phyloP scores from a whole-genome alignment of 2,888 invertebrate genomes.

The Drosophila mimetica region DNA sequence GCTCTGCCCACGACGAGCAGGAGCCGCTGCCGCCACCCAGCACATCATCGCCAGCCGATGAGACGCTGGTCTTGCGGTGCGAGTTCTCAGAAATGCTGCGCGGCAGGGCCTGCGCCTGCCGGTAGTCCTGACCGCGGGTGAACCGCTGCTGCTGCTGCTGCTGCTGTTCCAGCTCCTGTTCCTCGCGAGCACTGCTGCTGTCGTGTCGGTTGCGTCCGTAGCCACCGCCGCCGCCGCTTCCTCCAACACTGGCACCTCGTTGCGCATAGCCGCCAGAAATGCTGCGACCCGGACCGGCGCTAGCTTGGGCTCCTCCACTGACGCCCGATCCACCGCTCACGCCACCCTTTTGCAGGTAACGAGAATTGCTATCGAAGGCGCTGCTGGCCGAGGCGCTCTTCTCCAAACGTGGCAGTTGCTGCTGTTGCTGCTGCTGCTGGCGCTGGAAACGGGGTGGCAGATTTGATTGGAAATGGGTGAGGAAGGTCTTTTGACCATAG shows the following conservation, averaged over 20 bases:
- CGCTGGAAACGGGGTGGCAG: constrained; percentile 94
- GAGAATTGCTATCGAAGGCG: constrained; percentile 69
- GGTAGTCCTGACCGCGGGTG: constrained; percentile 57
- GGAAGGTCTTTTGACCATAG: constrained; percentile 85
- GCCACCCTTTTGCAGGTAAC: constrained; percentile 74
- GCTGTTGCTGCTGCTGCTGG: constrained; percentile 86
- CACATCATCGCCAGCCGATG: constrained; percentile 80
- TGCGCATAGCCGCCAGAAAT: constrained; percentile 56
- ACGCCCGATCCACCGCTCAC: constrained; percentile 14
- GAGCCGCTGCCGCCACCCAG: constrained; percentile 38
- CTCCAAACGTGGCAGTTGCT: constrained; percentile 66
- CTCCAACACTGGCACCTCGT: constrained; percentile 38
- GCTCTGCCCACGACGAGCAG: constrained; percentile 85
- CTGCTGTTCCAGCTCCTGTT: constrained; percentile 56
- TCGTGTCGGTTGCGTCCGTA: constrained; percentile 67
- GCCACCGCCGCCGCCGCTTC: constrained; percentile 28
- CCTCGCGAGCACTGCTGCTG: constrained; percentile 55
- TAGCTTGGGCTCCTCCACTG: constrained; percentile 7
- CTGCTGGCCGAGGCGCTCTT: constrained; percentile 77
- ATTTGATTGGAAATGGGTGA: constrained; percentile 91
- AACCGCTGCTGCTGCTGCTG: constrained; percentile 57
- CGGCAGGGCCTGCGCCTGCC: constrained; percentile 74
- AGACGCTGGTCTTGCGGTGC: constrained; percentile 84
- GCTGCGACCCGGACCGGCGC: constrained; percentile 51
- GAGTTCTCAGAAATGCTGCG: constrained; percentile 85